Evolutionary conservation across 2,113 vertebrate genomes (phyloP).

Genomic region (Cichladusa arquata): DNA sequence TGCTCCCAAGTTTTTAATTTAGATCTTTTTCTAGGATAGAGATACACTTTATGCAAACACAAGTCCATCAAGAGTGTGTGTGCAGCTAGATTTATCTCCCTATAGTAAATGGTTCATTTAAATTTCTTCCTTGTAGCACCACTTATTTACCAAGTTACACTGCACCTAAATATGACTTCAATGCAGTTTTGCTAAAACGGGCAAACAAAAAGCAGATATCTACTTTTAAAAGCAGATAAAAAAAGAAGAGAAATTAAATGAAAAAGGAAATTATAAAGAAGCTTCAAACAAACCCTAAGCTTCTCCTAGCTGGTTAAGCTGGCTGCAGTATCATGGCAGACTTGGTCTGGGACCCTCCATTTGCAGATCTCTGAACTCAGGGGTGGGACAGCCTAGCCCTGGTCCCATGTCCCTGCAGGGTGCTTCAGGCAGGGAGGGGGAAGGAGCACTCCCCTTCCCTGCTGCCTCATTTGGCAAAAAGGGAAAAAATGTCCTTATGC

Average conservation of each 20-base stretch:
- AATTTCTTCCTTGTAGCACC: not conserved
- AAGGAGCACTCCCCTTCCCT: not conserved
- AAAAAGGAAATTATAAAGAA: not conserved
- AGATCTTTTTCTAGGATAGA: not conserved
- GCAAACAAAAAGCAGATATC: not conserved
- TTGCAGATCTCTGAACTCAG: not conserved
- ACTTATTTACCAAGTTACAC: not conserved
- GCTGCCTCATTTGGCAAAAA: not conserved
- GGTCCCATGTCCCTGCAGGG: not conserved
- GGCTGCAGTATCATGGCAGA: not conserved
- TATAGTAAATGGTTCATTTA: not conserved
- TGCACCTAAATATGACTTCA: not conserved
- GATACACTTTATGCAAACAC: not conserved
- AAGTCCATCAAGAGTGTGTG: not conserved
- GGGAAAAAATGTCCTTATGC: not conserved
- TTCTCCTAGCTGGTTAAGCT: not conserved
- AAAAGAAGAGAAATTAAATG: not conserved
- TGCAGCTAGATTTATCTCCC: not conserved
- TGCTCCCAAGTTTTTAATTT: not conserved
- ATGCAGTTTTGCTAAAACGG: not conserved
- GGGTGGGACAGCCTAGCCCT: not conserved
- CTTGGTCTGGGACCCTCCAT: not conserved
- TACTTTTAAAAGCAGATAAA: not conserved
- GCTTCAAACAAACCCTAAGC: not conserved
- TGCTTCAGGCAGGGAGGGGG: not conserved